A percentile compares a stretch with the other conserved stretches of the same genome.
Conservation (phyloP, 2,888 invertebrate species). For the Ophion costatus region DNA sequence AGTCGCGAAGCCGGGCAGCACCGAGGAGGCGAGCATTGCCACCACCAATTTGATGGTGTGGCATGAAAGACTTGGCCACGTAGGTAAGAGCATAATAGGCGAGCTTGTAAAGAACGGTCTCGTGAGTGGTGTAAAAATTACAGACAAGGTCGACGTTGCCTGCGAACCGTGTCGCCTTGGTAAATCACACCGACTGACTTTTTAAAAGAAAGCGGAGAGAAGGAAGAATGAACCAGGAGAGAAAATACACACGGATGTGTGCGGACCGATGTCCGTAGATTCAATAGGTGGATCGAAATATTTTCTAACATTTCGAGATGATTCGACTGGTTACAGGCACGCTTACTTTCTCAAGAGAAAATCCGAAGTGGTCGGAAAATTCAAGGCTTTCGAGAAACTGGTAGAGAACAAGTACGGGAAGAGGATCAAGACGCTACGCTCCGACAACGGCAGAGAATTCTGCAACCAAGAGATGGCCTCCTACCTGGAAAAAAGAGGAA, state of each 20-base stretch:
- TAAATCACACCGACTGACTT: conserved; percentile 54
- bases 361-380: conserved; percentile 64
- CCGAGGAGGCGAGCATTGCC: conserved; percentile 49
- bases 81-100: conserved; percentile 46
- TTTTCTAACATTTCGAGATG: conserved; percentile 70
- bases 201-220: conserved; percentile 23
- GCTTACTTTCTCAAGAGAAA: conserved; percentile 67
- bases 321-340: conserved; percentile 64
- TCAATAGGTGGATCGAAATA: conserved; percentile 68
- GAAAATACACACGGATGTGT: conserved; percentile 61
- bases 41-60: conserved; percentile 36
- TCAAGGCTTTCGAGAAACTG: conserved; percentile 54
- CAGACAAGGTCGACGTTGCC: neutral
- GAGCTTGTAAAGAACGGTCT: conserved; percentile 38
- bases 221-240: conserved; percentile 34
- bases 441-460: conserved; percentile 65
- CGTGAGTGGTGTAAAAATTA: conserved; percentile 12
- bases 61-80: too few species aligned
- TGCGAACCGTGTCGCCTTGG: conserved; percentile 42
- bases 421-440: conserved; percentile 45
- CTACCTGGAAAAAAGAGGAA: conserved; percentile 57
- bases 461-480: conserved; percentile 34
- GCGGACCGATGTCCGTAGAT: too few species aligned
- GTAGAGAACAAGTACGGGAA: conserved; percentile 59
- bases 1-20: conserved; percentile 11